phyloP scores from a whole-genome alignment of 2,888 invertebrate genomes.

The Drosophila colorata region DNA sequence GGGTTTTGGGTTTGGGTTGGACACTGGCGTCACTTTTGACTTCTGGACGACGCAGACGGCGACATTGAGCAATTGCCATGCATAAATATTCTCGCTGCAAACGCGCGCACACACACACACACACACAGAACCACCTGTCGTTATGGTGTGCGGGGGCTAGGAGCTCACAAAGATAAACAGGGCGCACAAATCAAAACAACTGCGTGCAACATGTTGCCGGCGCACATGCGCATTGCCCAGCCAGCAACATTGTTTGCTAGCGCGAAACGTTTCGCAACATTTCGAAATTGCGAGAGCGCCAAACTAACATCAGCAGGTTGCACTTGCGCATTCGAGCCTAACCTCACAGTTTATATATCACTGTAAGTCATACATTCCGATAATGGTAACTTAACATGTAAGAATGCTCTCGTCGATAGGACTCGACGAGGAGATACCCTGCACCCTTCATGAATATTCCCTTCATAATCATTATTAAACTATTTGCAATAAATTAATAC shows the following conservation, averaged over 20 bases:
- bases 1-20: not conserved
- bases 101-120: conserved; percentile 19
- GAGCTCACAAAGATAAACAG: conserved; percentile 61
- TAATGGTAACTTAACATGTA: too few species aligned
- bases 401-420: too few species aligned
- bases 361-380: too few species aligned
- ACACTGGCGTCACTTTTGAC: conserved; percentile 33
- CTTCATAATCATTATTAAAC: too few species aligned
- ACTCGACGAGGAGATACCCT: too few species aligned
- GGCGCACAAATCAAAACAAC: conserved; percentile 43
- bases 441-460: too few species aligned
- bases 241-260: conserved; percentile 51
- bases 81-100: conserved; percentile 66
- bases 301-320: conserved; percentile 25
- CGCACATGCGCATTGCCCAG: conserved; percentile 38
- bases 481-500: too few species aligned
- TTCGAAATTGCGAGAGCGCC: conserved; percentile 41
- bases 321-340: conserved; percentile 38
- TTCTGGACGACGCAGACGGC: conserved; percentile 50
- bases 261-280: conserved; percentile 42
- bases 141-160: conserved; percentile 13
- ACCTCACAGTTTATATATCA: not conserved
- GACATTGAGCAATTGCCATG: conserved; percentile 79
- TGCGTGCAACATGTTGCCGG: conserved; percentile 53
- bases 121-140: conserved; percentile 66